Conservation (phyloP, 2,113 vertebrate genomes). For the Uria lomvia region DNA sequence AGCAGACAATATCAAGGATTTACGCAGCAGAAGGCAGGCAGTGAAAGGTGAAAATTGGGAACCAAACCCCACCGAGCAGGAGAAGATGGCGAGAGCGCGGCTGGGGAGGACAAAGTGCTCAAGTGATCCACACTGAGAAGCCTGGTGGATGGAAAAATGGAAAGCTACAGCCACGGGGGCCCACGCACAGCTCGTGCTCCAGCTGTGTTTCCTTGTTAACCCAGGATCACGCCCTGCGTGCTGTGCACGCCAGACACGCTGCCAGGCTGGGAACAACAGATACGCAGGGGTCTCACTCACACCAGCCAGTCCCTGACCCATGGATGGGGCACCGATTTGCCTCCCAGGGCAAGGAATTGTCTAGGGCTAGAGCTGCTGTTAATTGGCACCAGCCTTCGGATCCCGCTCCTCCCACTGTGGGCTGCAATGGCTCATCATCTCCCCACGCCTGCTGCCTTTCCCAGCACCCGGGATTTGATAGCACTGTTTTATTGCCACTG, state of each 20-base stretch:
- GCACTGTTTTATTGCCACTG: background rate
- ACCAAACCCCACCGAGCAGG: background rate
- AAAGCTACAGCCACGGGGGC: background rate
- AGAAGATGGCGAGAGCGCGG: fast-evolving
- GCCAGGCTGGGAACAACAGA: fast-evolving
- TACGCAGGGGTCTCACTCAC: background rate
- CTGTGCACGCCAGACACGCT: fast-evolving
- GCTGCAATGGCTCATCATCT: too few relatives aligned
- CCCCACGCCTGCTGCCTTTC: background rate
- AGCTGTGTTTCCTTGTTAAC: background rate
- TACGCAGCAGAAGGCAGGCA: background rate
- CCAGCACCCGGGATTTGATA: fast-evolving
- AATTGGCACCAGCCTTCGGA: background rate
- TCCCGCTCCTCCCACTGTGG: fast-evolving
- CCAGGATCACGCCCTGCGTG: background rate
- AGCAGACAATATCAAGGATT: background rate
- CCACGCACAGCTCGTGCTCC: fast-evolving
- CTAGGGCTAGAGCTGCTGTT: background rate
- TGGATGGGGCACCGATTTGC: fast-evolving
- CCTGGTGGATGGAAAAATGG: fast-evolving
- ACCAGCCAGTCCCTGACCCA: background rate
- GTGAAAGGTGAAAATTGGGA: background rate
- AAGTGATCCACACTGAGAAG: fast-evolving
- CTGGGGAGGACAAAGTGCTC: background rate
- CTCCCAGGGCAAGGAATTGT: background rate